A percentile compares a stretch with the other conserved stretches of the same genome.
Evolutionary conservation across 2,797 vertebrate genomes (phyloP).

Genomic region (Philypnodon macrostomus): DNA sequence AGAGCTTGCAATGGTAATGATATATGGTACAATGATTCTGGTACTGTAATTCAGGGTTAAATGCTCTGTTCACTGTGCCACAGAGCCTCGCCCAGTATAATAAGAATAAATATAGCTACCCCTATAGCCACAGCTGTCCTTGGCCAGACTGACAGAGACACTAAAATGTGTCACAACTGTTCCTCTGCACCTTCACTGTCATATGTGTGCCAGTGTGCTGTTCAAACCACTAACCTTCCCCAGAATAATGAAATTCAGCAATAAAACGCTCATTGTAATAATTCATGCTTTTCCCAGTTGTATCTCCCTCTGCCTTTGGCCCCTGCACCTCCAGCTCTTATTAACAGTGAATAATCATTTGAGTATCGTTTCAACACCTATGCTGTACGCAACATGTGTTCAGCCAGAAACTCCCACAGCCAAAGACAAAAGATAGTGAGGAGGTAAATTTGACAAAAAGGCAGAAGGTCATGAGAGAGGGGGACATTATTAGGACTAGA

Average conservation of each 20-base stretch:
- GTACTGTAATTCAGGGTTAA: too few relatives aligned
- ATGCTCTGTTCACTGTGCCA: too few relatives aligned
- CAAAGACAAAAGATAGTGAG: constrained; percentile 60
- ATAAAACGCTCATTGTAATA: constrained; percentile 28
- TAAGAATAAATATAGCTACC: too few relatives aligned
- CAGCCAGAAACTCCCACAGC: constrained; percentile 36
- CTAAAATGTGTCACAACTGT: too few relatives aligned
- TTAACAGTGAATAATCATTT: constrained; percentile 56
- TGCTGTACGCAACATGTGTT: constrained; percentile 47
- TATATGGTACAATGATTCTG: too few relatives aligned
- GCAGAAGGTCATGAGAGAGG: constrained; percentile 3
- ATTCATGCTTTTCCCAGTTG: constrained; percentile 3
- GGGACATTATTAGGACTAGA: constrained; percentile 12
- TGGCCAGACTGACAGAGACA: too few relatives aligned
- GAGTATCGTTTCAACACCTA: constrained; percentile 45
- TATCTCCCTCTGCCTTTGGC: constrained; percentile 44
- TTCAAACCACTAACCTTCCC: too few relatives aligned
- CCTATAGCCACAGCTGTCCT: too few relatives aligned
- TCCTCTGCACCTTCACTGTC: too few relatives aligned
- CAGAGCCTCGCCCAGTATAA: too few relatives aligned
- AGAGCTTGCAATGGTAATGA: too few relatives aligned
- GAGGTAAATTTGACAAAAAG: constrained; percentile 49
- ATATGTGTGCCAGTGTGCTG: too few relatives aligned
- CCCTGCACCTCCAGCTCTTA: constrained; percentile 41
- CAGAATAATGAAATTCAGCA: constrained; percentile 39